Evolutionary conservation across 2,797 vertebrate species (phyloP), one percentile per base, ranked within the genome.

Genomic region (Clarias platycephalus): DNA sequence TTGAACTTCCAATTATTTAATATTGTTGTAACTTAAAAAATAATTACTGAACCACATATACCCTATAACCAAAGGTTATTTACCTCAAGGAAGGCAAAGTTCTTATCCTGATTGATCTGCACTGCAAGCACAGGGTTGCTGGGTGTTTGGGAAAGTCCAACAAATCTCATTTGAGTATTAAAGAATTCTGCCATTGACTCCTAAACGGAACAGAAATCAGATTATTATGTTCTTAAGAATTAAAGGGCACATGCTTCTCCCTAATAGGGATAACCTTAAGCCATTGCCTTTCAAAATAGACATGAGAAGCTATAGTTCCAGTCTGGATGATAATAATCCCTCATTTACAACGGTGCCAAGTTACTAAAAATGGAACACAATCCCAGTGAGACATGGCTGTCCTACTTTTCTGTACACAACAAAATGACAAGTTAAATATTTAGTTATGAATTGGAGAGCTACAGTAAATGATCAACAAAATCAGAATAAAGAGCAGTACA

Each of bases 101-200:
- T 95, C 85, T 95, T 95, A 70, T 95, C 95, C 91, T 95, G 95
- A 86, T 95, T 95, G 24, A 95, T 95, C 91, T 95, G 94, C 80
- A 95, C 94, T 0, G 95, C 95, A 24, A 95, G 93, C 0, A 95
- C 95, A 0, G 94, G 94, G 88, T 94, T 94, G 86, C 93, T 94
- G 0, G 93, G 93, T 55, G 93, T 93, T 85, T 94, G 94, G 0
- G 93, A 94, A 13, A 95, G 92, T 5, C 95, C 94, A 0, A 94
- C 95, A 0, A 95, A 93, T 3, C 93, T 88, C 94, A 95, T 95
- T 90, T 95, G 95, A 81, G 94, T 93, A n/a, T 95, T 95, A 62
- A 95, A 95, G 87, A 95, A 95, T 84, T 95, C 94, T 0, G 94
- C 93, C 95, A 95, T 95, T 79, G 87, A 84, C 37, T 88, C 85